A percentile compares a stretch with the other conserved stretches of the same genome.
phyloP scores from a whole-genome alignment of 2,888 invertebrate species.

The Pilophorus perplexus region DNA sequence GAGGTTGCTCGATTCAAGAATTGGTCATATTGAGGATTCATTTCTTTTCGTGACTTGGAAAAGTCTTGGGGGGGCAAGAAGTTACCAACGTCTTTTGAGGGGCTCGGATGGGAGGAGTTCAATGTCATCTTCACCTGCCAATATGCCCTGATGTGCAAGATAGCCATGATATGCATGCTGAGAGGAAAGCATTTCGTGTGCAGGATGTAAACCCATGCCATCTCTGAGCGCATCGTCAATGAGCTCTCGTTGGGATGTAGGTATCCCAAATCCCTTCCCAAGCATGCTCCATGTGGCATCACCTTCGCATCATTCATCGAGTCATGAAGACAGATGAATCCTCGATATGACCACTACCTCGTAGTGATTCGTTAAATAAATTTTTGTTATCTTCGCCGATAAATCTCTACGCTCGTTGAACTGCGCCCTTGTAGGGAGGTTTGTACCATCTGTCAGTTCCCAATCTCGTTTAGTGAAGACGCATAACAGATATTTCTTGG shows the following conservation, averaged over 20 bases:
- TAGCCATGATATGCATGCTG: too few species aligned
- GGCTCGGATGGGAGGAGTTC: not conserved
- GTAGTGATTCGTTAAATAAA: constrained; percentile 31
- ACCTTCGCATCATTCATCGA: constrained; percentile 36
- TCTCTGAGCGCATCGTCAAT: not conserved
- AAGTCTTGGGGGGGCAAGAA: not conserved
- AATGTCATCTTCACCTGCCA: constrained; percentile 27
- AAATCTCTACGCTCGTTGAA: too few species aligned
- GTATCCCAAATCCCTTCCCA: constrained; percentile 14
- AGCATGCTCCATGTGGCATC: too few species aligned
- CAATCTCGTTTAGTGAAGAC: too few species aligned
- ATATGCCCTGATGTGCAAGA: constrained; percentile 7
- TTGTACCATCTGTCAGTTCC: too few species aligned
- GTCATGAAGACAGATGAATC: too few species aligned
- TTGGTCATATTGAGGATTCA: too few species aligned
- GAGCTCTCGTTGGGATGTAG: constrained; percentile 14
- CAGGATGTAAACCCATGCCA: not conserved
- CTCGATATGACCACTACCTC: too few species aligned
- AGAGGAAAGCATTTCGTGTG: not conserved
- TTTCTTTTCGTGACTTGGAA: too few species aligned
- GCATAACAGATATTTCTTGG: too few species aligned
- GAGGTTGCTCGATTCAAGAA: too few species aligned
- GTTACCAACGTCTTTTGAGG: not conserved
- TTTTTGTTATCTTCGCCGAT: constrained; percentile 28
- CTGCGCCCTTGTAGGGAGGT: constrained; percentile 14